These are phyloP conservation scores for Petrocephalus sullivani DNA, from an alignment of 2,797 vertebrate genomes.

Conservation along the genomic window DNA sequence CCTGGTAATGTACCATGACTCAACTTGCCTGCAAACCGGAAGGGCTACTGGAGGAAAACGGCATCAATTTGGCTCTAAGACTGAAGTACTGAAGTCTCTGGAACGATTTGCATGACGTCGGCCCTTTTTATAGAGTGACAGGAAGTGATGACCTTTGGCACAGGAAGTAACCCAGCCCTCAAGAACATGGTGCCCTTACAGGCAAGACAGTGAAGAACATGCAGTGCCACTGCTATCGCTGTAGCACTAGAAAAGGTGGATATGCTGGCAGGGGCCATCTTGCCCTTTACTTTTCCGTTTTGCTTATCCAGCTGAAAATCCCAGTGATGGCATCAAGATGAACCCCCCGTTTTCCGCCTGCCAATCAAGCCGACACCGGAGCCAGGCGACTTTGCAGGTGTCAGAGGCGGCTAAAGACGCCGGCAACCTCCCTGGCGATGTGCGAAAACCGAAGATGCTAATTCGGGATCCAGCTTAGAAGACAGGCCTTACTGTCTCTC, in stretches of 20 bases:
- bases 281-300: background rate
- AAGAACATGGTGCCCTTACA: background rate
- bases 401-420: background rate
- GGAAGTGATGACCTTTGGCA: background rate
- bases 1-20: slow-evolving; percentile 6
- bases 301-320: background rate
- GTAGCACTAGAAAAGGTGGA: background rate
- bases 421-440: background rate
- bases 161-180: background rate
- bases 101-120: background rate
- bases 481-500: background rate
- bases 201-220: background rate
- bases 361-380: background rate
- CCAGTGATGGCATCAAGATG: background rate
- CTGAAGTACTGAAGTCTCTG: background rate
- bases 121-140: background rate
- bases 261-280: background rate
- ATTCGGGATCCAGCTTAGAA: background rate
- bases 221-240: background rate
- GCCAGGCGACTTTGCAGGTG: background rate
- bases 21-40: background rate
- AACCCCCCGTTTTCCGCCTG: background rate
- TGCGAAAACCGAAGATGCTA: background rate
- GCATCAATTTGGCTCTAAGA: background rate
- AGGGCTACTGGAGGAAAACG: background rate